Evolutionary conservation across 2,888 invertebrate genomes (phyloP).

Genomic region (Polydesmus complanatus): DNA sequence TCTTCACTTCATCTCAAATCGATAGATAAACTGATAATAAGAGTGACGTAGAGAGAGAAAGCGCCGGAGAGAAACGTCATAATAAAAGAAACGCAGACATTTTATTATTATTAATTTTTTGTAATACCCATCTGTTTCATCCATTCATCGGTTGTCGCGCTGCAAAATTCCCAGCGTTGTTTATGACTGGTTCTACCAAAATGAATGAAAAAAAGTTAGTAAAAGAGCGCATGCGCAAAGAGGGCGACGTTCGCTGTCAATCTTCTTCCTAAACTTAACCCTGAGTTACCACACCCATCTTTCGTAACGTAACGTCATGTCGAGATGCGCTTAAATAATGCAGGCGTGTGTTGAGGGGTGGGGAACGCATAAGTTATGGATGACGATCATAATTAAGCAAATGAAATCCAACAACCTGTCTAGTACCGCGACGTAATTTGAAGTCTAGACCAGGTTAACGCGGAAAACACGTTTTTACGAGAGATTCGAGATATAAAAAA

Average conservation of each 20-base stretch:
- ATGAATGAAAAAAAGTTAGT: not conserved
- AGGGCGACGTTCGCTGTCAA: not conserved
- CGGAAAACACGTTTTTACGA: too few relatives aligned
- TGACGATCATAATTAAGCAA: not conserved
- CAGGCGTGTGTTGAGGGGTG: too few relatives aligned
- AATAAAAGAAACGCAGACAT: too few relatives aligned
- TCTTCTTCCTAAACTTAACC: not conserved
- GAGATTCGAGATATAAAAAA: too few relatives aligned
- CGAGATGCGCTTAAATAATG: too few relatives aligned
- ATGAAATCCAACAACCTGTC: not conserved
- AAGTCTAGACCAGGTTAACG: not conserved
- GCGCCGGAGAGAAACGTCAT: too few relatives aligned
- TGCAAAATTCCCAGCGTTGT: not conserved
- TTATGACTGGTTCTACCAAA: not conserved
- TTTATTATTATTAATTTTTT: too few relatives aligned
- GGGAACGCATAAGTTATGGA: not conserved
- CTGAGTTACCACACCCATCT: not conserved
- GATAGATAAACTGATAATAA: not conserved
- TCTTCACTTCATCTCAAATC: not conserved
- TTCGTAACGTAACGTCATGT: not conserved
- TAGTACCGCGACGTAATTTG: not conserved
- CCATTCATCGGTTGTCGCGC: not conserved
- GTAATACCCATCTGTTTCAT: not conserved
- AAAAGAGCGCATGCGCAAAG: not conserved
- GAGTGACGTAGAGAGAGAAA: too few relatives aligned